Conservation (phyloP, 2,113 vertebrate genomes). For the Australoheros scitulus region DNA sequence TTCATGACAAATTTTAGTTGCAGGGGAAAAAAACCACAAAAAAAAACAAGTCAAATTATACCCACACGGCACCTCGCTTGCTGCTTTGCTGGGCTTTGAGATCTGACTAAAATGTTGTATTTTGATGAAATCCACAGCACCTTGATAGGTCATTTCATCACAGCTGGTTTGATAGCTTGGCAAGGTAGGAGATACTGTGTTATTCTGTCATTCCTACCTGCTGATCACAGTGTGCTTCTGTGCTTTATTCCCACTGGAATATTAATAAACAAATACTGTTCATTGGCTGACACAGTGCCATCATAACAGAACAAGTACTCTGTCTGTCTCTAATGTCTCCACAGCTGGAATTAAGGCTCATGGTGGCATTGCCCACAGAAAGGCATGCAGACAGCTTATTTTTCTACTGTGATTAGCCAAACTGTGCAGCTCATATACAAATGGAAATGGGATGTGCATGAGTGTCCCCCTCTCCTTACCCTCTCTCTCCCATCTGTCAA, state of each 20-base stretch:
- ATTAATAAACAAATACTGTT: slow-evolving; percentile 50
- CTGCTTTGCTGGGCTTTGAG: background rate
- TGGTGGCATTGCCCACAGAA: slow-evolving; percentile 78
- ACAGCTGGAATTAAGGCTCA: slow-evolving; percentile 76
- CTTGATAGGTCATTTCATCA: slow-evolving; percentile 60
- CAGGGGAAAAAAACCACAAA: background rate
- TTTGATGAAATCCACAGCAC: slow-evolving; percentile 19
- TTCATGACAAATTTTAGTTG: slow-evolving; percentile 33
- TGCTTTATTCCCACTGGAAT: slow-evolving; percentile 47
- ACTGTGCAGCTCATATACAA: slow-evolving; percentile 90
- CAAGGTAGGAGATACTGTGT: slow-evolving; percentile 11
- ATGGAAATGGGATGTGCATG: slow-evolving; percentile 88
- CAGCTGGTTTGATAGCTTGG: slow-evolving; percentile 57
- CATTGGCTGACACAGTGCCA: slow-evolving; percentile 35
- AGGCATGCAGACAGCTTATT: slow-evolving; percentile 80
- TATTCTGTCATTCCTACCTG: slow-evolving; percentile 34
- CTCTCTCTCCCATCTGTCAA: slow-evolving; percentile 91
- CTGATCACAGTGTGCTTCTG: slow-evolving; percentile 36
- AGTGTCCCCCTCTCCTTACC: slow-evolving; percentile 73
- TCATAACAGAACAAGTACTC: slow-evolving; percentile 36
- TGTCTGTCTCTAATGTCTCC: slow-evolving; percentile 64
- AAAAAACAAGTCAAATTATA: background rate
- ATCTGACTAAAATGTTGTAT: background rate
- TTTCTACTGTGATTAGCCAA: slow-evolving; percentile 81
- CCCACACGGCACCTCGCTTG: background rate